Conservation (phyloP, 2,888 invertebrate species). For the Resseliella maxima region DNA sequence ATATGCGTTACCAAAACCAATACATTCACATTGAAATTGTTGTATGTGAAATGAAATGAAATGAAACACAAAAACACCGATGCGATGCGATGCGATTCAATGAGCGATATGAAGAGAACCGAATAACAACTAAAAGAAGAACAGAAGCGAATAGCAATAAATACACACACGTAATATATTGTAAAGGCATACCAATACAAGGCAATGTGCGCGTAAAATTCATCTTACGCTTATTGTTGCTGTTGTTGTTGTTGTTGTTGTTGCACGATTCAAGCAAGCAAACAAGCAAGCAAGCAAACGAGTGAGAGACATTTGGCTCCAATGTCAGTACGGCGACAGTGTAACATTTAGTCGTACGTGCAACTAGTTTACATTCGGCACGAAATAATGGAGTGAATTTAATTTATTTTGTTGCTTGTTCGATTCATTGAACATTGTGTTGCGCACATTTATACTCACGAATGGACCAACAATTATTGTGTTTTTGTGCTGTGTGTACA, state of each 20-base stretch:
- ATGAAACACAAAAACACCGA: neutral
- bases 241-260: neutral
- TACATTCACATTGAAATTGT: too few relatives aligned
- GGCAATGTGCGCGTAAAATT: slow-evolving; percentile 29
- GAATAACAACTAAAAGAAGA: neutral
- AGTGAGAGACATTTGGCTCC: neutral
- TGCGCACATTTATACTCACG: slow-evolving; percentile 41
- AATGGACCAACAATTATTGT: neutral
- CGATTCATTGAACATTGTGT: neutral
- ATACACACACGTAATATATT: neutral
- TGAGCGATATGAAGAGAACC: neutral
- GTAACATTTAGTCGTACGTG: slow-evolving; percentile 15
- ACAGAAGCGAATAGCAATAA: neutral
- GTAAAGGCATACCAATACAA: slow-evolving; percentile 37
- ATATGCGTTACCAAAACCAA: neutral
- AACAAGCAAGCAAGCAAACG: too few relatives aligned
- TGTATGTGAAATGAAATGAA: too few relatives aligned
- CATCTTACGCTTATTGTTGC: too few relatives aligned
- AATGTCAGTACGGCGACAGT: neutral
- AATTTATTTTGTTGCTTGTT: neutral
- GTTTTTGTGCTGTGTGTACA: slow-evolving; percentile 40
- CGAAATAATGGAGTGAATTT: neutral
- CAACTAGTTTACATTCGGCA: slow-evolving; percentile 47
- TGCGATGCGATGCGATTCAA: neutral
- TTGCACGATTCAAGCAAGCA: neutral